Conservation (phyloP, 2,113 vertebrate genomes). For the Nipponia nippon region DNA sequence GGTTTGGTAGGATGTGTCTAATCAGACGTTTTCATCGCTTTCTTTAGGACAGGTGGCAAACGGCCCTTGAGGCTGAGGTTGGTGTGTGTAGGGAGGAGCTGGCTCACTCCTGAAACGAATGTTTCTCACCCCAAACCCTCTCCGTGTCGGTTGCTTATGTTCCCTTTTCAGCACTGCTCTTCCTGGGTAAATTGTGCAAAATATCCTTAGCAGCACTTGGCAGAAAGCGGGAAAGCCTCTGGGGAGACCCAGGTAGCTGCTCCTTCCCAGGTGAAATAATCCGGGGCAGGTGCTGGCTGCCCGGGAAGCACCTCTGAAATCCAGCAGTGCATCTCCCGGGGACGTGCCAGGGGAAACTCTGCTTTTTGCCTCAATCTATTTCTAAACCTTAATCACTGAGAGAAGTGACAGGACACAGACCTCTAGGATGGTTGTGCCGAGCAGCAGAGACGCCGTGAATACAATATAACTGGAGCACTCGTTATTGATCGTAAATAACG, state of each 20-base stretch:
- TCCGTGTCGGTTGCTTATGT: fast-evolving
- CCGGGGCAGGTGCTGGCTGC: not conserved
- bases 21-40: fast-evolving
- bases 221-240: not conserved
- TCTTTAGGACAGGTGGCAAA: not conserved
- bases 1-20: fast-evolving
- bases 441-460: fast-evolving
- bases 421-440: not conserved
- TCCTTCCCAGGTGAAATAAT: fast-evolving
- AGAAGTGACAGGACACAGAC: not conserved
- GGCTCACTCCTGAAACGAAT: not conserved
- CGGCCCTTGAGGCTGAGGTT: not conserved
- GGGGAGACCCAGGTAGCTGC: not conserved
- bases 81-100: not conserved
- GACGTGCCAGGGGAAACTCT: fast-evolving
- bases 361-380: not conserved
- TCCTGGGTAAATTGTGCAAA: not conserved
- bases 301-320: not conserved
- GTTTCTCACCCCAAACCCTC: not conserved
- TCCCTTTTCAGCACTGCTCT: not conserved
- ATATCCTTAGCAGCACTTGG: not conserved
- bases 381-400: not conserved
- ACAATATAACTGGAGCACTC: fast-evolving
- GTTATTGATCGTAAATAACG: not conserved
- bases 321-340: not conserved